Evolutionary conservation across 2,113 vertebrate species (phyloP).

Genomic region (Abramis brama): DNA sequence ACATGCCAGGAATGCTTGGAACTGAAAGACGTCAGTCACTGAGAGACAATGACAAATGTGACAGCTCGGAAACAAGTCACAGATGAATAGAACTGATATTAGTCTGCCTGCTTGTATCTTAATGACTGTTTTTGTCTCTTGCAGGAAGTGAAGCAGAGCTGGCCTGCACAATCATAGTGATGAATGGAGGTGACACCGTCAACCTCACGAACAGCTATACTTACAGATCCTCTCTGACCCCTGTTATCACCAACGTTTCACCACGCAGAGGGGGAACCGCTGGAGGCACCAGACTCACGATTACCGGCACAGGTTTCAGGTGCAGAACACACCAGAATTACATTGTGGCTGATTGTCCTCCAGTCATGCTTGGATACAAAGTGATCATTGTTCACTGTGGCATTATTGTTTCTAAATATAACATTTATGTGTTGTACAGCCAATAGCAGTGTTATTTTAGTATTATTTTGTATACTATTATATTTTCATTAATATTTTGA

Average conservation of each 20-base stretch:
- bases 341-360: not conserved
- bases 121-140: not conserved
- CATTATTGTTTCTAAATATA: not conserved
- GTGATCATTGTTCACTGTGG: not conserved
- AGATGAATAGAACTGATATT: not conserved
- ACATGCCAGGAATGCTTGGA: slow-evolving; percentile 1
- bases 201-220: slow-evolving; percentile 67
- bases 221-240: slow-evolving; percentile 79
- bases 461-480: not conserved
- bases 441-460: not conserved
- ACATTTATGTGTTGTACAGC: not conserved
- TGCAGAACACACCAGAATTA: slow-evolving; percentile 54
- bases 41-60: not conserved
- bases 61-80: not conserved
- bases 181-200: slow-evolving; percentile 66
- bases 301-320: slow-evolving; percentile 85
- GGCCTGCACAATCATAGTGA: slow-evolving; percentile 73
- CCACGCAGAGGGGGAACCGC: slow-evolving; percentile 83
- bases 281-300: slow-evolving; percentile 82
- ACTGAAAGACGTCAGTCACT: slow-evolving; percentile 6
- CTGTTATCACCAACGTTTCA: slow-evolving; percentile 69
- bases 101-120: slow-evolving; percentile 4
- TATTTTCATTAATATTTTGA: too few species aligned
- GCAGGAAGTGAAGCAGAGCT: slow-evolving; percentile 68
- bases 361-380: not conserved